Base-by-base conservation (phyloP, 2,113 vertebrate genomes). In the Lepisosteus oculatus region DNA sequence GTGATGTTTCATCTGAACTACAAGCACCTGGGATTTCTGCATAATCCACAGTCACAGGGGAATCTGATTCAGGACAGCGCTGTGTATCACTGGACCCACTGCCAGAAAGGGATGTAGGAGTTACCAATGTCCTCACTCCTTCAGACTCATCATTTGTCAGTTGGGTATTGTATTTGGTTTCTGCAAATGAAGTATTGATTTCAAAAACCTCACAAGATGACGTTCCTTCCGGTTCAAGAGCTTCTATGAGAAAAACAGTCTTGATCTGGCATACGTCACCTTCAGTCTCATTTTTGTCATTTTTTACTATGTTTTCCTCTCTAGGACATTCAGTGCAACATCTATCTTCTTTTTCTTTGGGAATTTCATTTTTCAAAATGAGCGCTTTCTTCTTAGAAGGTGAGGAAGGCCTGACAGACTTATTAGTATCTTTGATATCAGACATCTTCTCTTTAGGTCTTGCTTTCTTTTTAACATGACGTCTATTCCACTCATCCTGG, bases 291-390 rank as follows among this genome's bases (percentile, higher is more conserved):
- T 43, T n/a, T 51, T 17, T 29, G 14, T 17, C 11, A 15, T 14
- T 45, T 63, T 17, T n/a, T 13, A n/a, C n/a, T 11, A 13, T 13
- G 9, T 59, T 59, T 59, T 59, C 57, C 47, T 51, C 5, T 6
- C 29, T 29, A 29, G n/a, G 9, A 59, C 73, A 75, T 59, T 17
- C 29, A 15, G 59, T 11, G 0, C 45, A 14, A 59, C 9, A 12
- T n/a, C 78, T 77, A 56, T 76, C 79, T 68, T 61, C 9, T 65
- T 70, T 69, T 73, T 17, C 74, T 77, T 76, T 85, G 72, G 69
- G 45, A 29, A 44, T 77, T 29, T 84, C 79, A 76, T 76, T 88
- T 85, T 92, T 84, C 6, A 89, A 80, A 72, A 89, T 78, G 47
- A 78, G 72, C 3, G 74, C 74, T 75, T 62, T 77, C 47, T 77